Base-by-base conservation (phyloP, 1,140 invertebrate species). In the Ladona fulva region DNA sequence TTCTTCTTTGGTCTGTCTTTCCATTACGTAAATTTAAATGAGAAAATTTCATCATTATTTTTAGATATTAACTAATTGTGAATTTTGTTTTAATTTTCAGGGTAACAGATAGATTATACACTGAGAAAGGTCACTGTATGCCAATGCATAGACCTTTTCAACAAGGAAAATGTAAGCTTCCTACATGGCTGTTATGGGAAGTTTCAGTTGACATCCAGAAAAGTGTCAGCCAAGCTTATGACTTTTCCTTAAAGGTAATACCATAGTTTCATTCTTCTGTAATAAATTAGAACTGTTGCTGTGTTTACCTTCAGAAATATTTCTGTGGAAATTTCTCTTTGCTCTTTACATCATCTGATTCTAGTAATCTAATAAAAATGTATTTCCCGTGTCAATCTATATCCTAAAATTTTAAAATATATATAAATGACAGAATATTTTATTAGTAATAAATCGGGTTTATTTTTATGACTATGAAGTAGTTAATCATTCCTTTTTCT, bases 81-180 rank as follows among this genome's bases (percentile, higher is more conserved):
- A 66, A 66, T 66, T 12, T 5, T 74, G 77, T 14, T 8, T 79
- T 78, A 44, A 74, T 24, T 76, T 79, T 77, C 78, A 85, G 84
- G 79, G 83, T 85, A 7, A 79, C 85, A 25, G 83, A 85, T 80
- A 83, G 81, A 79, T 80, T 82, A 74, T 86, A 84, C 81, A 81
- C 84, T 42, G 84, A 84, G 11, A 82, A 84, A 77, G 85, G 84
- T 6, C 80, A 82, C 29, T 84, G 83, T 29, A 84, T 85, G 83
- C 84, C 85, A 42, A 79, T 81, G 22, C 80, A 81, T 25, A 81
- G 81, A 77, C 78, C 80, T 11, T 84, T 85, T 76, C 82, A 82
- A 22, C 84, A 85, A 79, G 82, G 82, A 24, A 81, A 80, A 76
- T 77, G 77, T 73, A 82, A 78, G 24, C 73, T 25, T 7, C 84